Conservation (phyloP, 2,113 vertebrate genomes). For the Phasianus colchicus region DNA sequence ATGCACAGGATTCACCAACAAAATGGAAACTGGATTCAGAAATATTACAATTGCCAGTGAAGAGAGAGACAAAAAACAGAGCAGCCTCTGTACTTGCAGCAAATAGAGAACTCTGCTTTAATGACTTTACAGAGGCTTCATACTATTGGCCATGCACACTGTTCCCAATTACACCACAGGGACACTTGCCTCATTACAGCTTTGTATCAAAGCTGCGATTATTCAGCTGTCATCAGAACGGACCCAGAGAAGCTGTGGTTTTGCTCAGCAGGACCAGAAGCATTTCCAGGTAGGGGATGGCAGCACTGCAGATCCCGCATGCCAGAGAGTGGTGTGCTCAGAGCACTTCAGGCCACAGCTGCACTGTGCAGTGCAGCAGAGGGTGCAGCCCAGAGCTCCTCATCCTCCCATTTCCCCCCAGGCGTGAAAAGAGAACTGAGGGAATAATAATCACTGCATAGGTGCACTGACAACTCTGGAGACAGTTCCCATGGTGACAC, state of each 20-base stretch:
- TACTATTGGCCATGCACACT: conserved; percentile 9
- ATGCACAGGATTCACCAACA: neutral
- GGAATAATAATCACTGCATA: conserved; percentile 37
- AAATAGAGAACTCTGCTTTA: neutral
- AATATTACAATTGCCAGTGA: neutral
- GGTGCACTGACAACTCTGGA: conserved; percentile 50
- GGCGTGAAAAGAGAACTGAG: neutral
- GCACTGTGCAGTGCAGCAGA: neutral
- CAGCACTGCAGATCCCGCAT: neutral
- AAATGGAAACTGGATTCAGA: neutral
- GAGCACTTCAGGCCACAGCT: neutral
- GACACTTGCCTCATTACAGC: conserved; percentile 47
- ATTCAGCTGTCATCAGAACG: neutral
- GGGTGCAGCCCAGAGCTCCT: neutral
- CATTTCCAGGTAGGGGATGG: conserved; percentile 38
- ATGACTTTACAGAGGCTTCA: conserved; percentile 41
- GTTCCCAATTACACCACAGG: conserved; percentile 52
- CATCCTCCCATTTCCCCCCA: neutral
- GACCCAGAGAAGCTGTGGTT: conserved; percentile 1
- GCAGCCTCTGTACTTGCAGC: neutral
- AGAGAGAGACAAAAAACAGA: neutral
- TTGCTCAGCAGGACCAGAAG: conserved; percentile 59
- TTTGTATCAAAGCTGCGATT: conserved; percentile 49
- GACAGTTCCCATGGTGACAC: conserved; percentile 69
- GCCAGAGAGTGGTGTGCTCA: neutral